Conservation (phyloP, 1,140 invertebrate genomes). For the Drosophila grimshawi region DNA sequence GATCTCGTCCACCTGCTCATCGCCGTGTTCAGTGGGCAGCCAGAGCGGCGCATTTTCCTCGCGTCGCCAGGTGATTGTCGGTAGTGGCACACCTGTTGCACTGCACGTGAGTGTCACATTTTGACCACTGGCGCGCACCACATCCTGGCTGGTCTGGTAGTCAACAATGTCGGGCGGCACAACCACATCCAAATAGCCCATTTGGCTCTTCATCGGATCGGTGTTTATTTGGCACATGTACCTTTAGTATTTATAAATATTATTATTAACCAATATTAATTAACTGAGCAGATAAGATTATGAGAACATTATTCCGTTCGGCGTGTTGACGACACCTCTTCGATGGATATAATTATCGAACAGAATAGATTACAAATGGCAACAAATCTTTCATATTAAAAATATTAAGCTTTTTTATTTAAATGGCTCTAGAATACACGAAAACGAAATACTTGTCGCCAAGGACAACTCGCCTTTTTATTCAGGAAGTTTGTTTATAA, state of each 20-base stretch:
- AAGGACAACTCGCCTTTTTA: no score
- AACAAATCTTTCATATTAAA: no score
- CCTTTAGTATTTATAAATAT: constrained; percentile 29
- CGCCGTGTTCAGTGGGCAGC: constrained; percentile 16
- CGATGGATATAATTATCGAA: no score
- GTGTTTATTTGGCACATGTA: constrained; percentile 96
- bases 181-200: constrained; percentile 94
- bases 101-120: constrained; percentile 91
- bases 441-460: no score
- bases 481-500: no score
- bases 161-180: constrained; percentile 91
- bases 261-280: background rate
- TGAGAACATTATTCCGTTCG: no score
- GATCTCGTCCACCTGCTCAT: constrained; percentile 50
- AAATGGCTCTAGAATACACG: no score
- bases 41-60: constrained; percentile 87
- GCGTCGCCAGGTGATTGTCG: constrained; percentile 89
- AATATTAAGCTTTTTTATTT: no score
- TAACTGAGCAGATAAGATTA: no score
- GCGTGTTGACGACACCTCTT: no score
- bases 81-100: constrained; percentile 89
- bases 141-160: constrained; percentile 90
- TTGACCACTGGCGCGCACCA: constrained; percentile 89
- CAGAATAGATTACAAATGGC: no score
- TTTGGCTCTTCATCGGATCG: constrained; percentile 95